phyloP scores from a whole-genome alignment of 2,888 invertebrate genomes.

The Copidosoma aretas region DNA sequence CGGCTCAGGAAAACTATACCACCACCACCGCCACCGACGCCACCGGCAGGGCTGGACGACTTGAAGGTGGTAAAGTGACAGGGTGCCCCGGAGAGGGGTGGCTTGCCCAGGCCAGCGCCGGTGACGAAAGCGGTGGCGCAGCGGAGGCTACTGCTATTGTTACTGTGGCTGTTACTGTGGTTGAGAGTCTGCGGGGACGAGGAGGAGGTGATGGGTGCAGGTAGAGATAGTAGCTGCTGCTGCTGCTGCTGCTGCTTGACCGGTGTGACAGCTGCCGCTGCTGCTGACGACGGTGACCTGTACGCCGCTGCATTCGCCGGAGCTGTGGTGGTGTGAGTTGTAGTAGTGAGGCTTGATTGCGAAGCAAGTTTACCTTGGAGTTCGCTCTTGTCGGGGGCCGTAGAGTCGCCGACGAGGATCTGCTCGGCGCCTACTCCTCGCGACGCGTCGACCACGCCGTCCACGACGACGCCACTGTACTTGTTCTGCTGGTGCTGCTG shows the following conservation, averaged over 20 bases:
- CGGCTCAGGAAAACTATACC: too few species aligned
- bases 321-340: slow-evolving; percentile 53
- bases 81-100: slow-evolving; percentile 21
- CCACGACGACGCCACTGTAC: slow-evolving; percentile 47
- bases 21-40: slow-evolving; percentile 24
- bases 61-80: slow-evolving; percentile 58
- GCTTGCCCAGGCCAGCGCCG: not conserved
- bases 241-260: slow-evolving; percentile 4
- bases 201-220: too few species aligned
- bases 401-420: slow-evolving; percentile 44
- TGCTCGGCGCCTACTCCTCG: slow-evolving; percentile 48
- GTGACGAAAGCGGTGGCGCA: not conserved
- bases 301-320: slow-evolving; percentile 61
- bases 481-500: slow-evolving; percentile 45
- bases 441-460: slow-evolving; percentile 46
- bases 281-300: slow-evolving; percentile 30
- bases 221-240: not conserved
- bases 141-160: not conserved
- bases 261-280: slow-evolving; percentile 32
- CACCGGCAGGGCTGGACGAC: slow-evolving; percentile 45
- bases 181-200: too few species aligned
- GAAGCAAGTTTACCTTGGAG: slow-evolving; percentile 55
- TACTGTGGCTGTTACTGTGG: too few species aligned
- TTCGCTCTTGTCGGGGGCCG: slow-evolving; percentile 58
- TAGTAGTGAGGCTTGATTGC: slow-evolving; percentile 42